phyloP scores from a whole-genome alignment of 1,140 invertebrate genomes.

The Temnothorax longispinosus region DNA sequence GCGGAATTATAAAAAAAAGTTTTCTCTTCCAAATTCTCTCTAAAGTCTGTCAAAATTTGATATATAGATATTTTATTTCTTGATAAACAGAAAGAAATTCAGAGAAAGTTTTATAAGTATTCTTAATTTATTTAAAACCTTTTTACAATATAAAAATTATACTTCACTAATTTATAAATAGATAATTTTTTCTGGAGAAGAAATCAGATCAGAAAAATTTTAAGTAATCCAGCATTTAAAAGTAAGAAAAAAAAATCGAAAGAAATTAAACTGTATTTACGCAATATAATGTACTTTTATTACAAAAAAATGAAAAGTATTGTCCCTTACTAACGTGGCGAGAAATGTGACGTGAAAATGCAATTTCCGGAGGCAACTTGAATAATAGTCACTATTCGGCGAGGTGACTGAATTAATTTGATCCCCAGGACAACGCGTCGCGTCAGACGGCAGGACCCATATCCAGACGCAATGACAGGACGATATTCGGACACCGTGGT shows the following conservation, averaged over 20 bases:
- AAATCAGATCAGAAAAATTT: neutral
- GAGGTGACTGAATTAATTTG: slow-evolving; percentile 65
- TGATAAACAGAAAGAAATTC: neutral
- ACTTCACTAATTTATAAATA: neutral
- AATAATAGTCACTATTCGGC: slow-evolving; percentile 38
- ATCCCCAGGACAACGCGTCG: slow-evolving; percentile 7
- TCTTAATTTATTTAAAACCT: neutral
- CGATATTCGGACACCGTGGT: slow-evolving; percentile 61
- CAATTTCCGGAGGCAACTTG: neutral
- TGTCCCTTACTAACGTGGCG: neutral
- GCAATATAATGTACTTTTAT: neutral
- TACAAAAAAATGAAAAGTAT: neutral
- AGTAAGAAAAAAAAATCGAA: neutral
- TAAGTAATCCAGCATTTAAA: neutral
- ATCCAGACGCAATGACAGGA: slow-evolving; percentile 62
- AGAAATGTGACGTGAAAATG: slow-evolving; percentile 10
- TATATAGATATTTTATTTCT: neutral
- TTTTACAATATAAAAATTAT: neutral
- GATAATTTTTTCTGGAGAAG: neutral
- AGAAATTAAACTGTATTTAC: neutral
- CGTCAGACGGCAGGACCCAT: slow-evolving; percentile 55
- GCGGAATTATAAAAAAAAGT: neutral
- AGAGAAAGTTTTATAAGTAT: neutral
- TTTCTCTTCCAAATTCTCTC: neutral
- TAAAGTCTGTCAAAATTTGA: neutral